Base-by-base conservation (phyloP, 2,797 vertebrate genomes). In the Anabas testudineus region DNA sequence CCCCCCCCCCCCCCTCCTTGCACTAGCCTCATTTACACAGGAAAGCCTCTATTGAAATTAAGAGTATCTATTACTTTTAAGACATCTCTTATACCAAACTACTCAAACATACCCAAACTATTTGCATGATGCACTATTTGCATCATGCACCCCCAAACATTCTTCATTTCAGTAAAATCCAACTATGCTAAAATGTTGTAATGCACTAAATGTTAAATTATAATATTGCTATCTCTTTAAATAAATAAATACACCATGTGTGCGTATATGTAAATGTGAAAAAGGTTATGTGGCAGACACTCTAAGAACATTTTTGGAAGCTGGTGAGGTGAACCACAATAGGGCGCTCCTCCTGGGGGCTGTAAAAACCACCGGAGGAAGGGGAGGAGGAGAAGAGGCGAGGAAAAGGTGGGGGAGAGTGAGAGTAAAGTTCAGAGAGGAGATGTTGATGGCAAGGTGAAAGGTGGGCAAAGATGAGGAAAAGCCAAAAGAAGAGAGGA, bases 331-430 rank as follows among this genome's bases (percentile, higher is more conserved):
- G 76, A 88, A 83, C 90, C 91, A 93, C 92, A 95, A 94, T 93
- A 85, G 85, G 59, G 66, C 10, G 48, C 77, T 81, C 70, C 92
- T 90, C 91, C 36, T 71, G 93, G 87, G 92, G 82, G 83, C 74
- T 74, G 89, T 93, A 89, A 94, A 93, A 87, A 37, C 36, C 79
- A 66, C 81, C 76, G 84, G 74, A 86, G 88, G 84, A 91, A 90
- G 75, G 88, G 84, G 85, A 74, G 71, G 67, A 74, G 71, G 67
- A 39, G 64, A 60, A 74, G 62, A 82, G 74, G 82, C 88, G 84
- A 81, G 83, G 87, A 76, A 77, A 73, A 67, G 81, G 64, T 63
- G 78, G 71, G 63, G 80, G 48, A 86, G 63, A 71, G 64, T 73
- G 78, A 78, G 71, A 77, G 63, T 68, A 82, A 81, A 88, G 87